Conservation (phyloP, 2,888 invertebrate species). For the Agrochola litura region DNA sequence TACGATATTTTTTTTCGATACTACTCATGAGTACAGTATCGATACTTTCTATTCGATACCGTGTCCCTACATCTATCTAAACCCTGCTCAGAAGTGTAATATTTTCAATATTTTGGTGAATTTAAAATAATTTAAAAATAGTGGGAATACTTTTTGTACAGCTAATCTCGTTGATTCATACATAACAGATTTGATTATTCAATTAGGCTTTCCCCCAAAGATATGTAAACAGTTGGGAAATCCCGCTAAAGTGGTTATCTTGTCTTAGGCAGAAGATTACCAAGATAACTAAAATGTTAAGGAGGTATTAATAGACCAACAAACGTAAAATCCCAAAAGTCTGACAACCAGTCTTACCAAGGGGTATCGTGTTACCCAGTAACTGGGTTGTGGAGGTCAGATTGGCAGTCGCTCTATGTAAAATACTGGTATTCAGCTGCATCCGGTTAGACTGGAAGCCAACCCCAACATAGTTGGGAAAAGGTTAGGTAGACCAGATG, state of each 20-base stretch:
- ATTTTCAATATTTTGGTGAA: background rate
- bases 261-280: slow-evolving; percentile 23
- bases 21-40: too few relatives aligned
- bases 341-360: too few relatives aligned
- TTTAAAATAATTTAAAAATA: background rate
- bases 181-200: background rate
- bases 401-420: too few relatives aligned
- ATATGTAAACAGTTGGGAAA: slow-evolving; percentile 18
- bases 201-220: slow-evolving; percentile 24
- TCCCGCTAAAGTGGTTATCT: background rate
- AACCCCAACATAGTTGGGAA: too few relatives aligned
- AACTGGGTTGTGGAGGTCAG: too few relatives aligned
- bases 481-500: too few relatives aligned
- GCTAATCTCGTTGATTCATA: slow-evolving; percentile 2
- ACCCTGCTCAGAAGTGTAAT: background rate
- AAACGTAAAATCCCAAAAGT: too few relatives aligned
- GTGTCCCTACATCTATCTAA: background rate
- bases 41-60: too few relatives aligned
- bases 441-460: too few relatives aligned
- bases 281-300: background rate
- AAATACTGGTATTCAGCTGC: too few relatives aligned
- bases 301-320: background rate
- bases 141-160: background rate
- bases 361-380: too few relatives aligned
- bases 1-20: too few relatives aligned